Evolutionary conservation across 1,140 invertebrate genomes (phyloP), one percentile per base, ranked within the genome.

Genomic region (Diachasmimorpha longicaudata): DNA sequence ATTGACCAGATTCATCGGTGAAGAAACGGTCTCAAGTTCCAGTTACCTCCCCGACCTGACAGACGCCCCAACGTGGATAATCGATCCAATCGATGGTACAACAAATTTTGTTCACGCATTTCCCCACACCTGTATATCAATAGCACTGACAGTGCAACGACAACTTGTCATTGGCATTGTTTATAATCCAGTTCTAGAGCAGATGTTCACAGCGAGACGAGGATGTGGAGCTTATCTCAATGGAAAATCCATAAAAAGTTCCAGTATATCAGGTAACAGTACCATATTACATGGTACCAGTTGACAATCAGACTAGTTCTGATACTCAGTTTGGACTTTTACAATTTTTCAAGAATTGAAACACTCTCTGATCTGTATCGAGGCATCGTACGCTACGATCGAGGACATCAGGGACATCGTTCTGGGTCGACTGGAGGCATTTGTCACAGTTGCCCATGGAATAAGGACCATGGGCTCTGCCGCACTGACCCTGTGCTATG

Each of bases 1-100:
- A 42, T 36, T 39, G 42, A 80, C 39, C 77, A 96, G 95, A 82
- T 96, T 96, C 83, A 97, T 97, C 79, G 96, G 94, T 1, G 96
- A 97, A 86, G 96, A 97, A 85, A 92, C 93, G n/a, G 91, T 91
- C 6, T 91, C 93, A 1, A 89, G 83, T 0, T 90, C 90, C 14
- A 87, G 91, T 31, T 89, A 91, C 10, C 75, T 89, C 78, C 90
- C 91, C 44, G 88, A 91, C 9, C 86, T 96, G 44, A 96, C 95
- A 4, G 90, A 95, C 83, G 91, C 91, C 9, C 95, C 95, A 19
- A 97, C 96, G 0, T 98, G 96, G 96, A 96, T 98, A 74, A 95
- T 98, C 76, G 96, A 95, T 89, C 93, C 93, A 19, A 93, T 94
- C 58, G 93, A 94, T 85, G 94, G 93, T 68, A 95, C 94, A 6